phyloP scores from a whole-genome alignment of 2,797 vertebrate genomes.

The Allobates femoralis region DNA sequence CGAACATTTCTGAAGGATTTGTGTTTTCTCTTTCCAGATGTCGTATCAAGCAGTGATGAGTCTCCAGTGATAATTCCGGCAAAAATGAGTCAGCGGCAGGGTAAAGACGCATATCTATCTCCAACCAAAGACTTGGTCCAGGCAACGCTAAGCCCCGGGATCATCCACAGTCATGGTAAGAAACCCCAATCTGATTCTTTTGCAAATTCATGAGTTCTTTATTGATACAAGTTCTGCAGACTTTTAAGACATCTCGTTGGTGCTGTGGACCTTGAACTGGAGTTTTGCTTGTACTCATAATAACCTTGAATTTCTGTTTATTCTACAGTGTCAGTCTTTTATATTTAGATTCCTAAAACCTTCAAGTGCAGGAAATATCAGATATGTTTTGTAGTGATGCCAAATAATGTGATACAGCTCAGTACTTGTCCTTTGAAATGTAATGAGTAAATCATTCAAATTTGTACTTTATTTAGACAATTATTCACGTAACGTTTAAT shows the following conservation, averaged over 20 bases:
- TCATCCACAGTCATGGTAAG: slow-evolving; percentile 88
- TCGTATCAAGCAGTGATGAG: slow-evolving; percentile 85
- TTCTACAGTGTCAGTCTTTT: slow-evolving; percentile 7
- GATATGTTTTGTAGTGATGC: slow-evolving; percentile 29
- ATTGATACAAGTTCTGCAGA: neutral
- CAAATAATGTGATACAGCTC: slow-evolving; percentile 6
- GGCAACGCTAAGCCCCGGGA: slow-evolving; percentile 84
- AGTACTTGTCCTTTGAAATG: neutral
- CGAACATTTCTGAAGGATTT: neutral
- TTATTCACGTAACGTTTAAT: neutral
- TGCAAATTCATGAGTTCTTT: too few species aligned
- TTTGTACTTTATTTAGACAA: neutral
- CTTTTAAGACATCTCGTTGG: neutral
- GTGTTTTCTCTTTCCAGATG: slow-evolving; percentile 73
- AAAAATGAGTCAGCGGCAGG: slow-evolving; percentile 95
- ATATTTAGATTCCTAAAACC: slow-evolving; percentile 42
- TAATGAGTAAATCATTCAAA: neutral
- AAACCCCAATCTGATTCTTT: neutral
- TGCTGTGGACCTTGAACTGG: neutral
- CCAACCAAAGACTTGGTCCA: slow-evolving; percentile 87
- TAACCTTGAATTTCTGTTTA: slow-evolving; percentile 38
- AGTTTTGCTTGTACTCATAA: neutral
- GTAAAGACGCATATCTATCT: slow-evolving; percentile 86
- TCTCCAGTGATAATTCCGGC: slow-evolving; percentile 83
- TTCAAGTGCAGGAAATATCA: slow-evolving; percentile 36